A percentile compares a stretch with the other conserved stretches of the same genome.
Evolutionary conservation across 1,140 invertebrate genomes (phyloP).

Genomic region (Daktulosphaira vitifoliae): DNA sequence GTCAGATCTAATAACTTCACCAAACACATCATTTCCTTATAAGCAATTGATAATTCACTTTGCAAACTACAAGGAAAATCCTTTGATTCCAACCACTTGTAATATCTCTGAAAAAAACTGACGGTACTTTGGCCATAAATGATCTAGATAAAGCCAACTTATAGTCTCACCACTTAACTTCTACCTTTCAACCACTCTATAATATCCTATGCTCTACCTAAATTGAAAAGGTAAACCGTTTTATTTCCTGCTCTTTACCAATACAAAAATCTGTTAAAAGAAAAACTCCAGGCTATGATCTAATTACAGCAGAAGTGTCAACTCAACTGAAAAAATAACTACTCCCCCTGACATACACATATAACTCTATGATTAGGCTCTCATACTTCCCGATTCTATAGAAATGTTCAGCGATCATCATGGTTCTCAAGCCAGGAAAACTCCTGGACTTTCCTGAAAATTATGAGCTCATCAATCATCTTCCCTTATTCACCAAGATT

Average conservation of each 20-base stretch:
- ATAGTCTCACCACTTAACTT: constrained; percentile 10
- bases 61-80: constrained; percentile 17
- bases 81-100: neutral
- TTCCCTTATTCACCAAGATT: neutral
- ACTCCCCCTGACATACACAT: neutral
- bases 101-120: neutral
- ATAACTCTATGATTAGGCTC: neutral
- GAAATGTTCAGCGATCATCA: neutral
- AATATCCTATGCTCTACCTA: neutral
- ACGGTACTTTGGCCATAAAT: neutral
- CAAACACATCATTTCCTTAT: neutral
- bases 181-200: neutral
- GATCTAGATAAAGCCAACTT: neutral
- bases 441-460: neutral
- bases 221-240: neutral
- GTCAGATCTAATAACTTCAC: neutral
- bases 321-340: neutral
- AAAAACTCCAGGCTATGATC: neutral
- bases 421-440: neutral
- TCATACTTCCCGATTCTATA: neutral
- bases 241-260: neutral
- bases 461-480: neutral
- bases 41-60: neutral
- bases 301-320: neutral
- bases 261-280: neutral